Conservation (phyloP, 2,888 invertebrate species). For the Agonum fuliginosum region DNA sequence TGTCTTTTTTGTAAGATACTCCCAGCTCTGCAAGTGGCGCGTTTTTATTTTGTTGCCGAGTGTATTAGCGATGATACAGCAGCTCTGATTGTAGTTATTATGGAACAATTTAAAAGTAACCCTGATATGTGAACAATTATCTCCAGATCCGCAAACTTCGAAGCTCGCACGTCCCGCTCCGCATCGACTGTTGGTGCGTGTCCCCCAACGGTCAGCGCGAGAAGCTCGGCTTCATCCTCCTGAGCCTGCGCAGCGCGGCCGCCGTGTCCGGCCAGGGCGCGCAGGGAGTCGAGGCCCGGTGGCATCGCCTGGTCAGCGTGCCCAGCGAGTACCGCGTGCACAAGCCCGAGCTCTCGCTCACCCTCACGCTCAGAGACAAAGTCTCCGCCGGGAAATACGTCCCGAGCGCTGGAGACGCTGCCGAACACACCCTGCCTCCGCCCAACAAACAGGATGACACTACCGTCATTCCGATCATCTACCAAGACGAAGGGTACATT, state of each 20-base stretch:
- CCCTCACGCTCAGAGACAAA: conserved; percentile 76
- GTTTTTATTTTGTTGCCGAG: conserved; percentile 74
- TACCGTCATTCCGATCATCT: not conserved
- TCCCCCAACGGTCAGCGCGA: conserved; percentile 75
- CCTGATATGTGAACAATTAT: conserved; percentile 67
- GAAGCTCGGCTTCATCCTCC: conserved; percentile 81
- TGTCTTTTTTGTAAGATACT: too few species aligned
- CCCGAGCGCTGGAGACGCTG: too few species aligned
- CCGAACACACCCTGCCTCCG: too few species aligned
- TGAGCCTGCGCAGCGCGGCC: conserved; percentile 81
- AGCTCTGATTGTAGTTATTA: not conserved
- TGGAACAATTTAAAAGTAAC: not conserved
- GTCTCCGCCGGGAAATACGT: too few species aligned
- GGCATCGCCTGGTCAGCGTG: conserved; percentile 79
- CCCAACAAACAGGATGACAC: too few species aligned
- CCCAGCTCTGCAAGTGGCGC: too few species aligned
- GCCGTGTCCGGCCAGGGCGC: conserved; percentile 73
- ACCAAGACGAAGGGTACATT: conserved; percentile 74
- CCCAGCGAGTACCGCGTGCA: conserved; percentile 76
- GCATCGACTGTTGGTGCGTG: conserved; percentile 80
- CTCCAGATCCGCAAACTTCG: conserved; percentile 75
- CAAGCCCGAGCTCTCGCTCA: conserved; percentile 78
- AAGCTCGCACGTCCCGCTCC: conserved; percentile 83
- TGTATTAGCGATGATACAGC: conserved; percentile 55
- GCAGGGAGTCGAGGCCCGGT: conserved; percentile 74